Evolutionary conservation across 2,888 invertebrate genomes (phyloP), one percentile per base, ranked within the genome.

Genomic region (Exocentrus adspersus): DNA sequence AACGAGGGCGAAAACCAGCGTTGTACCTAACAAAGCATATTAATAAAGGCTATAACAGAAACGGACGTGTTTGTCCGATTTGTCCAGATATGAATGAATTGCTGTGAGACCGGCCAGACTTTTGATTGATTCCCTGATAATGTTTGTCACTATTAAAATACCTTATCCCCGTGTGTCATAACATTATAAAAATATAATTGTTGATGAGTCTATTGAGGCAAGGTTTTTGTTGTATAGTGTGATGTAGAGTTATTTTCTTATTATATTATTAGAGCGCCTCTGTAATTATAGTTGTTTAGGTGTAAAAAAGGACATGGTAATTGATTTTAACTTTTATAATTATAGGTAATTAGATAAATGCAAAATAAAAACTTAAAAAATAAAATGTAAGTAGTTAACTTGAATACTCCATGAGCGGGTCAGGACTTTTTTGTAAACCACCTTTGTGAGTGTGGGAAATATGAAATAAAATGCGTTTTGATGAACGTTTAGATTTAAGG

Each of bases 111-210:
- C 50, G 53, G 60, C 37, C 43, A 20, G 30, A 54, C 46, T 45
- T 30, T 51, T 60, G 73, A 73, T 72, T 71, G 71, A 72, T 70
- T 68, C 60, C 21, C 56, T 57, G 75, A 75, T 75, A 74, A 61
- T 62, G 69, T 70, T 72, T 73, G 74, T 74, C 73, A 75, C 64
- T 71, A 73, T 72, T 73, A 71, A 71, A 72, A 71, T 70, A 67
- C 53, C 65, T 72, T 74, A 72, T 75, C 74, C 69, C 60, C 60
- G 56, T 60, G 64, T 73, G 72, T 75, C 70, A 73, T 54, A 65
- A 65, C 46, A 65, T 59, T 59, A 41, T 28, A 28, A 45, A 57
- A 45, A 46, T 46, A 57, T 32, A 57, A 68, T 65, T 70, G 64
- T 61, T 70, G 70, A 70, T 60, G 65, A 63, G 66, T 70, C 59